Evolutionary conservation across 2,113 vertebrate genomes (phyloP), one percentile per base, ranked within the genome.

Genomic region (Cinclus mexicanus): DNA sequence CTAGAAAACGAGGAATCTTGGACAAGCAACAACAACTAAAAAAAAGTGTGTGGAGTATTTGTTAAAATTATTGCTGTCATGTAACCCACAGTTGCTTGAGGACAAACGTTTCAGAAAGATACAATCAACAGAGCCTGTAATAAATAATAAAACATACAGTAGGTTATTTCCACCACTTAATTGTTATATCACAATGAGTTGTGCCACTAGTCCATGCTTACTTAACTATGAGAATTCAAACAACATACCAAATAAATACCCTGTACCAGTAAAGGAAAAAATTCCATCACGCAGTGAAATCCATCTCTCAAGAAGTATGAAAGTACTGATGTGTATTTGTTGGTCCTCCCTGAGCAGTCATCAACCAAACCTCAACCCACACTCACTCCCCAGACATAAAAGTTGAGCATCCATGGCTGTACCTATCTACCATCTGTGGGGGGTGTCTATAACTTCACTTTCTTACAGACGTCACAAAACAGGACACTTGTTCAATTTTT

Each of bases 1-100:
- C 93, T 95, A 93, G 37, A 84, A 93, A 96, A 93, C 53, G 41
- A 93, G 37, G 61, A 81, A 75, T 79, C 68, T 81, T 87, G 83
- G 82, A 50, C 69, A 94, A 82, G 64, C 12, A 67, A 78, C 59
- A 67, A 64, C 35, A 37, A 37, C 35, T 8, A 83, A 88, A 50
- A 91, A 87, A 86, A 76, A 47, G 10, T 14, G 2, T 22, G 9
- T 87, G 61, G 50, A 81, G 19, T 75, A 84, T 68, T 63, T 56
- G 41, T 82, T 83, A 41, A 83, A 74, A 53, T 57, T 0, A 28
- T 31, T 77, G 12, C 80, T 77, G 52, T 83, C 49, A 67, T 52
- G 37, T 90, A 68, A 76, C 65, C 24, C 3, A 35, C 1, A 67
- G 41, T 70, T 83, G 37, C 68, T 85, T 69, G 21, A 92, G 72